Percentiles rank a stretch among this genome's conserved stretches.
Evolutionary conservation across 2,888 invertebrate species (phyloP).

Genomic region (Calameuta filiformis): DNA sequence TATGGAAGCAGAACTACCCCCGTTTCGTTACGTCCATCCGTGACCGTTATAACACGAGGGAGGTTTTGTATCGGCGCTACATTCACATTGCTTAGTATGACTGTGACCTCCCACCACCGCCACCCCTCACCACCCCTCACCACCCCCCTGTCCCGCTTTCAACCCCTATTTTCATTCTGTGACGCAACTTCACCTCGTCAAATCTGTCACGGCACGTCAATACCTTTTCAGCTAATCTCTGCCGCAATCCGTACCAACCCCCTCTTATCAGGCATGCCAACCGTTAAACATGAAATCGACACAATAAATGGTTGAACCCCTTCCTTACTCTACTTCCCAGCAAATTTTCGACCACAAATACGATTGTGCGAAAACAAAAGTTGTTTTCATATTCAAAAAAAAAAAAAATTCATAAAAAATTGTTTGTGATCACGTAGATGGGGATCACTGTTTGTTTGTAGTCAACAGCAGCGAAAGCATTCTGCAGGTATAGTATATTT

Average conservation of each 20-base stretch:
- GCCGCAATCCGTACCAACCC: neutral
- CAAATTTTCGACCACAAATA: neutral
- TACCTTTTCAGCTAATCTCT: neutral
- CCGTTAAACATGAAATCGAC: neutral
- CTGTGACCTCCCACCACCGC: neutral
- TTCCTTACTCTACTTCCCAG: neutral
- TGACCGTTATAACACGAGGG: neutral
- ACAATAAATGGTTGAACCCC: neutral
- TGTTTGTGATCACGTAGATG: too few species aligned
- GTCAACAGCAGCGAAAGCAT: too few species aligned
- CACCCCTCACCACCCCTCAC: neutral
- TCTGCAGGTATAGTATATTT: too few species aligned
- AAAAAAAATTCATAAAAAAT: too few species aligned
- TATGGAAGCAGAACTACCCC: neutral
- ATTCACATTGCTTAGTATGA: neutral
- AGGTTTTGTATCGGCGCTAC: neutral
- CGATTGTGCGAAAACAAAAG: neutral
- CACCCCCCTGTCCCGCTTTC: too few species aligned
- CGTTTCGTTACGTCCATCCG: neutral
- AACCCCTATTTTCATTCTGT: neutral
- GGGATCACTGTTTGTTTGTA: too few species aligned
- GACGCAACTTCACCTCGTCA: slow-evolving; percentile 9
- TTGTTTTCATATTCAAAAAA: too few species aligned
- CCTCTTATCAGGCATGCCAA: neutral
- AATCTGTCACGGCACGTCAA: slow-evolving; percentile 19